These are phyloP conservation scores for Kryphioiulus occultus DNA, from an alignment of 2,888 invertebrate species.

Conservation along the genomic window DNA sequence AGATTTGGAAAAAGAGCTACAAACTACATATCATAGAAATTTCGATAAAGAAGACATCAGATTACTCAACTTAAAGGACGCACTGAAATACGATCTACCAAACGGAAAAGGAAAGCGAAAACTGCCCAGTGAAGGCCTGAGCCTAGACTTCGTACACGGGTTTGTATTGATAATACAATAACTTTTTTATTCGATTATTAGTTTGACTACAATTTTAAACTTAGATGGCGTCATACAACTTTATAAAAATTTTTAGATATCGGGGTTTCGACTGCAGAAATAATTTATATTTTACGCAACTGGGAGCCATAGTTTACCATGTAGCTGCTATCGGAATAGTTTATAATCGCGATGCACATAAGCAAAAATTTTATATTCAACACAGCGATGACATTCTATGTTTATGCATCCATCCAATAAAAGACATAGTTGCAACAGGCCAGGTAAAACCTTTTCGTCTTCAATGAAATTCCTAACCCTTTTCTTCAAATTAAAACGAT, in stretches of 20 bases:
- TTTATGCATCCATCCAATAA: conserved; percentile 62
- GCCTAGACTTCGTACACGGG: conserved; percentile 50
- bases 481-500: background rate
- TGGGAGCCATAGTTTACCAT: conserved; percentile 63
- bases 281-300: conserved; percentile 63
- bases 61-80: background rate
- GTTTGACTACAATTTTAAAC: no score
- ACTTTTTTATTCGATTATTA: background rate
- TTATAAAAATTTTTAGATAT: conserved; percentile 60
- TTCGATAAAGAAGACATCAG: conserved; percentile 34
- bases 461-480: background rate
- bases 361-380: conserved; percentile 62
- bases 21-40: conserved; percentile 24
- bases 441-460: conserved; percentile 59
- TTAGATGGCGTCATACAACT: no score
- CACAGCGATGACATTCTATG: conserved; percentile 65
- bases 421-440: conserved; percentile 64
- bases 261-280: conserved; percentile 65
- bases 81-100: background rate
- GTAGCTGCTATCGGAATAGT: conserved; percentile 64
- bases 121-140: conserved; percentile 49
- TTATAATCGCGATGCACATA: conserved; percentile 60
- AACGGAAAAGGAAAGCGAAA: conserved; percentile 41
- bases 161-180: background rate
- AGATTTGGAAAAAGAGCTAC: conserved; percentile 49